Base-by-base conservation (phyloP, 2,113 vertebrate genomes). In the Apaloderma vittatum region DNA sequence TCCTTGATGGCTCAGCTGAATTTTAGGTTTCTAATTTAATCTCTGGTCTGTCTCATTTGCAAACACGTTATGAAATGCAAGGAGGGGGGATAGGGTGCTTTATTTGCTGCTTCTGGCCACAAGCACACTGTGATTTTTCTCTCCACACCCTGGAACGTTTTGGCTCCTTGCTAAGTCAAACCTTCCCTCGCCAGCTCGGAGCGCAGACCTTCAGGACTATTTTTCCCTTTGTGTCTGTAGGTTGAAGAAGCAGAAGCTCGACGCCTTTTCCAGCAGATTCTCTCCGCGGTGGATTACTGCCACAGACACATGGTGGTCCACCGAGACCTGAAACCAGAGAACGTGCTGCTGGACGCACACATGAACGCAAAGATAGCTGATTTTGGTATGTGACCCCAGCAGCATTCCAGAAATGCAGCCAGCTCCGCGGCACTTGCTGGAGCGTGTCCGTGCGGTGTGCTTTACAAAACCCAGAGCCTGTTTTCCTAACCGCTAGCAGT, bases 251-350 rank as follows among this genome's bases (percentile, higher is more conserved):
- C 98, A 27, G 99, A 99, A 96, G 99, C 99, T 24, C 98, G 99
- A 2, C 98, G 99, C 46, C 99, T 99, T 88, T 99, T 99, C 95
- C 99, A 99, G 98, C 99, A 99, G 98, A 99, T 99, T 74, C 99
- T 99, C 84, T 99, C 99, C 1, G 99, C 99, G 0, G 99, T 99
- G 75, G 99, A 99, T 98, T 99, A 99, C 98, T 99, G 99, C 96
- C 99, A 99, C 96, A 97, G 99, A 93, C 99, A 99, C 94, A 99
- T 99, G 99, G 99, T 99, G 40, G 99, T 99, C 93, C 99, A 99
- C 97, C 98, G 99, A 94, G 99, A 99, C 98, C 98, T 99, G 97
- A 99, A 99, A 95, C 99, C 99, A 8, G 99, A 99, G 98, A 99
- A 99, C 18, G 99, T 99, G 66, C 97, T 99, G 77, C 97, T 99